Percentiles rank a stretch among this genome's conserved stretches.
Evolutionary conservation across 2,888 invertebrate species (phyloP).

Genomic region (Hypsopygia costalis): DNA sequence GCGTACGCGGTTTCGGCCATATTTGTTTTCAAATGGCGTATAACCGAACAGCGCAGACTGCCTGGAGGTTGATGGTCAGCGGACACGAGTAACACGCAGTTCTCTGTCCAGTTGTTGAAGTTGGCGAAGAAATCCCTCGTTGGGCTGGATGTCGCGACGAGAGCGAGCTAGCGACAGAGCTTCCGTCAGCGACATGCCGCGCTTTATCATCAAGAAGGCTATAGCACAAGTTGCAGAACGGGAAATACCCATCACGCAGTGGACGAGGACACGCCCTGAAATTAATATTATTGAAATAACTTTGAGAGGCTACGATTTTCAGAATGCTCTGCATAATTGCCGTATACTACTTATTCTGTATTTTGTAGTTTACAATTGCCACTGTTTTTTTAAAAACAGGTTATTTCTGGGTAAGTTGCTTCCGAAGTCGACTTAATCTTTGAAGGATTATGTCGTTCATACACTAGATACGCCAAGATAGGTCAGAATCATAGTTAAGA

Average conservation of each 20-base stretch:
- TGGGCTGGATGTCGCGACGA: conserved; percentile 87
- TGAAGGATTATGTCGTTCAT: too few species aligned
- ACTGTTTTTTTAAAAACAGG: too few species aligned
- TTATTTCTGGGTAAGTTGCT: too few species aligned
- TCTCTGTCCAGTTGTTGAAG: conserved; percentile 85
- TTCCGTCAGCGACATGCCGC: conserved; percentile 86
- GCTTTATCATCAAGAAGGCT: conserved; percentile 90
- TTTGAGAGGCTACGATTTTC: too few species aligned
- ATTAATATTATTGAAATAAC: too few species aligned
- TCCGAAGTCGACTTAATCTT: too few species aligned
- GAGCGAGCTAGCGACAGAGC: conserved; percentile 86
- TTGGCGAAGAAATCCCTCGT: conserved; percentile 89
- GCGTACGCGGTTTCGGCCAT: conserved; percentile 45
- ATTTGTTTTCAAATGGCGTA: conserved; percentile 33
- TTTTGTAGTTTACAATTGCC: too few species aligned
- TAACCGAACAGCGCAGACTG: conserved; percentile 39
- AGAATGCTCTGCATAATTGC: too few species aligned
- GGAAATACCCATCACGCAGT: conserved; percentile 91
- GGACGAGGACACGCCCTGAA: conserved; percentile 88
- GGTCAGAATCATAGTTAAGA: too few species aligned
- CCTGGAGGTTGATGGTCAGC: conserved; percentile 61
- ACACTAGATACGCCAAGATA: too few species aligned
- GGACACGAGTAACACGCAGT: conserved; percentile 73
- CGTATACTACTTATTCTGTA: too few species aligned
- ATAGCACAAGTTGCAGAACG: conserved; percentile 90